Percentiles rank a stretch among this genome's conserved stretches.
Conservation (phyloP, 2,797 vertebrate genomes). For the Heteromormyrus szaboi region DNA sequence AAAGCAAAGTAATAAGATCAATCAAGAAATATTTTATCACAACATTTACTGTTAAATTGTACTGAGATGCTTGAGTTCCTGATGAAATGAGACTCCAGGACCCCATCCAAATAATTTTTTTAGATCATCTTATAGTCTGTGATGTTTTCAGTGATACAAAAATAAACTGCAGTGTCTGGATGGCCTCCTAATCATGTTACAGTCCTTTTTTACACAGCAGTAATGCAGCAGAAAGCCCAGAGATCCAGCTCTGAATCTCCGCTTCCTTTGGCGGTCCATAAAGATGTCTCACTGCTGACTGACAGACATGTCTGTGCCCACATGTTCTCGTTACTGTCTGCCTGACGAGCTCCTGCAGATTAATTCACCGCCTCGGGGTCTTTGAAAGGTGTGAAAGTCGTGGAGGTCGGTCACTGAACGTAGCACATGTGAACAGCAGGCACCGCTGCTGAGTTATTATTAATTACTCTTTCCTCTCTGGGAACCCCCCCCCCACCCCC, state of each 20-base stretch:
- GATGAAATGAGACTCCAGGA: not conserved
- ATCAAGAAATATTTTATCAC: not conserved
- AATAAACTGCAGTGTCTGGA: not conserved
- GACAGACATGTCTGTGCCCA: not conserved
- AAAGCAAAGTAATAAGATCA: not conserved
- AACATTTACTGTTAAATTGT: not conserved
- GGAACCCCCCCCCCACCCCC: not conserved
- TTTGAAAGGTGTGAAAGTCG: not conserved
- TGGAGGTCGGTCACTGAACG: not conserved
- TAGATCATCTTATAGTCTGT: not conserved
- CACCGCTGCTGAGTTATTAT: not conserved
- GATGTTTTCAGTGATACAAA: not conserved
- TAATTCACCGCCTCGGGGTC: not conserved
- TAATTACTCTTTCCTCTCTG: conserved; percentile 1
- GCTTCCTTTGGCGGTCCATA: not conserved
- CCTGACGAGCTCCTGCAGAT: not conserved
- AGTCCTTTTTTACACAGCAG: not conserved
- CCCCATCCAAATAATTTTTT: not conserved
- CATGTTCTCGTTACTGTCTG: not conserved
- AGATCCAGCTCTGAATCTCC: not conserved
- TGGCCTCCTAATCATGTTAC: not conserved
- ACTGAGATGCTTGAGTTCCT: not conserved
- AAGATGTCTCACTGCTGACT: not conserved
- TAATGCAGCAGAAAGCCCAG: not conserved
- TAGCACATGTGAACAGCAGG: not conserved